Conservation (phyloP, 92 coral and sea anemone species). For the Umimayanthus kanabou region DNA sequence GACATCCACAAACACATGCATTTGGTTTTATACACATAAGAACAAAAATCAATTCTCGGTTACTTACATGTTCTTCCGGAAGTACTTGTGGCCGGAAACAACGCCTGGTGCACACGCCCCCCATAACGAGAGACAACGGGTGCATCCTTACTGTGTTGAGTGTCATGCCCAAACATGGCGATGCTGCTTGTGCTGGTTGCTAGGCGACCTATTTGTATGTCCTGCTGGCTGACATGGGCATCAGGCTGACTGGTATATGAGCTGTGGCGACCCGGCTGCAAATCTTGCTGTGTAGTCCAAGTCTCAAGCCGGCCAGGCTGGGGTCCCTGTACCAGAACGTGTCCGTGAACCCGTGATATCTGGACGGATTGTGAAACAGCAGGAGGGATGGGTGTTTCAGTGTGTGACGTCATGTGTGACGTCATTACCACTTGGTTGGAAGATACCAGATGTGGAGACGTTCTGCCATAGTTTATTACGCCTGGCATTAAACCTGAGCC, state of each 20-base stretch:
- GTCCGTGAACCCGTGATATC: not conserved
- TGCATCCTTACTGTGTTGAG: not conserved
- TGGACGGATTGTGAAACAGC: slow-evolving; percentile 3
- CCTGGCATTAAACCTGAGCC: slow-evolving; percentile 31
- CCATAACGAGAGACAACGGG: slow-evolving; percentile 5
- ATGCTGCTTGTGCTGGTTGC: slow-evolving; percentile 1
- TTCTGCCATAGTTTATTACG: slow-evolving; percentile 33
- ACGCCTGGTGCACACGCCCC: not conserved
- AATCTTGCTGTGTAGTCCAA: not conserved
- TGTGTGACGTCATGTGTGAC: not conserved
- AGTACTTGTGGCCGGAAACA: not conserved
- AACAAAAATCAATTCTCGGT: too few species aligned
- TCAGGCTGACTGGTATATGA: not conserved
- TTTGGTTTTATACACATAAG: too few species aligned
- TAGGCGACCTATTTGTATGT: not conserved
- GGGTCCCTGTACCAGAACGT: not conserved
- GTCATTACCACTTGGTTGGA: not conserved
- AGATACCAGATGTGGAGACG: slow-evolving; percentile 42
- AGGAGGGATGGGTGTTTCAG: not conserved
- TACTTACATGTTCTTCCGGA: slow-evolving; percentile 35
- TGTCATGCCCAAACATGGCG: not conserved
- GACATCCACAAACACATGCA: too few species aligned
- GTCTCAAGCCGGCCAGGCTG: not conserved
- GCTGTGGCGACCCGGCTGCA: not conserved
- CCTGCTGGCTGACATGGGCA: not conserved